These are phyloP conservation scores for Scytalopus superciliaris DNA, from an alignment of 2,113 vertebrate species.

Conservation along the genomic window DNA sequence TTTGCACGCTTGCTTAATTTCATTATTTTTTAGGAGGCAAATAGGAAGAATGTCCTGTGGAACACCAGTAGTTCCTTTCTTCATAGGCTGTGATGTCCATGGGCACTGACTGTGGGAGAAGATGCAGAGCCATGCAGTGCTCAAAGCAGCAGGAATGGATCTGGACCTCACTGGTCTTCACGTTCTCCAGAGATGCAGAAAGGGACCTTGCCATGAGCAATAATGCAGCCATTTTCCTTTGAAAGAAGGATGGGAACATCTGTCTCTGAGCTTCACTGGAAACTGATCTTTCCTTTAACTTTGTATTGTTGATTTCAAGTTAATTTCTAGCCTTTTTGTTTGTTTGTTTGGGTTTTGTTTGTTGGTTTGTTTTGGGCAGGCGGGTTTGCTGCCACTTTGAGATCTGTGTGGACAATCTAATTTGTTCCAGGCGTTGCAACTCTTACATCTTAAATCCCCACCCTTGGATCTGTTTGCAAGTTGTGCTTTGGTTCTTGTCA, in stretches of 20 bases:
- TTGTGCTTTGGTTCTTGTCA: conserved; percentile 9
- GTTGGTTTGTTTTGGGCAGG: too few species aligned
- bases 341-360: neutral
- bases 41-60: neutral
- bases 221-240: neutral
- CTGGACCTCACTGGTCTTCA: neutral
- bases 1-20: neutral
- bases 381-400: neutral
- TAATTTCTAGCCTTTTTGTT: neutral
- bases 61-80: neutral
- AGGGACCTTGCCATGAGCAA: neutral
- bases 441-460: neutral
- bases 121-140: neutral
- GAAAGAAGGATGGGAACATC: neutral
- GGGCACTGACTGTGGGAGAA: neutral
- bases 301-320: neutral
- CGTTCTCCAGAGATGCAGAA: neutral
- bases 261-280: neutral
- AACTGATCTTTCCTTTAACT: neutral
- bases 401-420: neutral
- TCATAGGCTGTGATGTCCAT: neutral
- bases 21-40: neutral
- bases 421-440: conserved; percentile 6
- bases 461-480: conserved; percentile 25
- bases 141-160: neutral